Conservation (phyloP, 2,888 invertebrate genomes). For the Stenurella melanura region DNA sequence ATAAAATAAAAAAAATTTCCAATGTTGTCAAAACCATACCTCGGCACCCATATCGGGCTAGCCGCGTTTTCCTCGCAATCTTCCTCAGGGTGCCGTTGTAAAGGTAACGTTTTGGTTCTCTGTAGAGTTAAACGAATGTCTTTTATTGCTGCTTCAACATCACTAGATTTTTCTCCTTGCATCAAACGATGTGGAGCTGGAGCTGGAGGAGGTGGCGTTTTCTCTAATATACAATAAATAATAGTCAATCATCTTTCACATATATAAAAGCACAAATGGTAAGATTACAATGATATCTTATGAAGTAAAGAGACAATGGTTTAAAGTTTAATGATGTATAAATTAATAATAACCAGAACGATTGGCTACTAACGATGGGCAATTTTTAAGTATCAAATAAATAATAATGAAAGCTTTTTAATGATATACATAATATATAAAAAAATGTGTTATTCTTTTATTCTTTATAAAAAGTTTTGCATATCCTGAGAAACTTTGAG, state of each 20-base stretch:
- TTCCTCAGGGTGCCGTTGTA: slow-evolving; percentile 73
- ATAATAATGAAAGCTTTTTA: no score
- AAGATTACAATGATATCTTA: slow-evolving; percentile 18
- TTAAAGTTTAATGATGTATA: no score
- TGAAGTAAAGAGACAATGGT: background rate
- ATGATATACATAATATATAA: no score
- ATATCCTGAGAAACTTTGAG: no score
- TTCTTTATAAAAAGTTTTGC: no score
- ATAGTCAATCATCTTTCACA: background rate
- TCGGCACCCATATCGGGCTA: slow-evolving; percentile 84
- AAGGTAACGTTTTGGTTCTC: slow-evolving; percentile 81
- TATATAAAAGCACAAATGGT: slow-evolving; percentile 36
- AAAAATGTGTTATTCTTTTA: no score
- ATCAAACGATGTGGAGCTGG: slow-evolving; percentile 82
- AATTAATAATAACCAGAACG: no score
- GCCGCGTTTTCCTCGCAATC: slow-evolving; percentile 74
- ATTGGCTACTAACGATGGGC: no score
- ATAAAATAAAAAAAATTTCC: slow-evolving; percentile 51
- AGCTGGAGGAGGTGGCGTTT: slow-evolving; percentile 85
- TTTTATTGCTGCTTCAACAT: slow-evolving; percentile 82
- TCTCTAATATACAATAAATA: slow-evolving; percentile 64
- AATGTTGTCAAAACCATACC: slow-evolving; percentile 69
- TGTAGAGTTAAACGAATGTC: slow-evolving; percentile 88
- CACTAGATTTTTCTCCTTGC: slow-evolving; percentile 67
- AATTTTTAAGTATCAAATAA: no score